Percentiles rank a stretch among this genome's conserved stretches.
Evolutionary conservation across 2,113 vertebrate genomes (phyloP).

Genomic region (Sceloporus tristichus): DNA sequence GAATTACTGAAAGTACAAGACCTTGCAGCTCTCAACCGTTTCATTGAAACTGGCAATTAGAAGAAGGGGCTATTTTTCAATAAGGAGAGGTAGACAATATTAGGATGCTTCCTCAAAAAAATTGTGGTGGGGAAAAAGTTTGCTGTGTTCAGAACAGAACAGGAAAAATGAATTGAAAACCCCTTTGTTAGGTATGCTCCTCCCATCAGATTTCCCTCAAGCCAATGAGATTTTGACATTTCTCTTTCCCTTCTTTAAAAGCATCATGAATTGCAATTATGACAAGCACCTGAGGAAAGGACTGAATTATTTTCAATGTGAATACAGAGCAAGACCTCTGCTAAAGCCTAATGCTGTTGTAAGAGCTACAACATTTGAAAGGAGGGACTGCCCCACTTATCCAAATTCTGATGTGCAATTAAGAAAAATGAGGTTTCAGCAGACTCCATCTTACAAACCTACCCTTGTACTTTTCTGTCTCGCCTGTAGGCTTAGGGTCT

Average conservation of each 20-base stretch:
- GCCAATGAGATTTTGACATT: neutral
- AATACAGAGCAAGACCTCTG: neutral
- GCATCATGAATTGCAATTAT: neutral
- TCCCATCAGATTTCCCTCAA: neutral
- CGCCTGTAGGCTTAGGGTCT: slow-evolving; percentile 81
- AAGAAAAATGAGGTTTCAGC: neutral
- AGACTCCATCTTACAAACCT: slow-evolving; percentile 40
- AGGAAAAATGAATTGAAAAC: neutral
- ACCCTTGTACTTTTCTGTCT: slow-evolving; percentile 91
- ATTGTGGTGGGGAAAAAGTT: neutral
- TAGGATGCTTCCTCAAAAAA: neutral
- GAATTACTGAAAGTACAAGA: neutral
- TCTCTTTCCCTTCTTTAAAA: neutral
- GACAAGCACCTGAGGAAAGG: neutral
- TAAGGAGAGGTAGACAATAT: neutral
- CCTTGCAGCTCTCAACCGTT: neutral
- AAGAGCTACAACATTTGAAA: neutral
- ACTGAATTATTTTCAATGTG: neutral
- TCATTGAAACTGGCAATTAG: neutral
- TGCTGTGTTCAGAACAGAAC: neutral
- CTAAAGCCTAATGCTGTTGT: neutral
- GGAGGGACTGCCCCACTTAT: neutral
- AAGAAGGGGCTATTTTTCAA: neutral
- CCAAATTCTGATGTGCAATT: neutral
- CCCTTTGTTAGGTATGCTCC: neutral